These are phyloP conservation scores for Synanthedon vespiformis DNA, from an alignment of 2,888 invertebrate species.

Conservation along the genomic window DNA sequence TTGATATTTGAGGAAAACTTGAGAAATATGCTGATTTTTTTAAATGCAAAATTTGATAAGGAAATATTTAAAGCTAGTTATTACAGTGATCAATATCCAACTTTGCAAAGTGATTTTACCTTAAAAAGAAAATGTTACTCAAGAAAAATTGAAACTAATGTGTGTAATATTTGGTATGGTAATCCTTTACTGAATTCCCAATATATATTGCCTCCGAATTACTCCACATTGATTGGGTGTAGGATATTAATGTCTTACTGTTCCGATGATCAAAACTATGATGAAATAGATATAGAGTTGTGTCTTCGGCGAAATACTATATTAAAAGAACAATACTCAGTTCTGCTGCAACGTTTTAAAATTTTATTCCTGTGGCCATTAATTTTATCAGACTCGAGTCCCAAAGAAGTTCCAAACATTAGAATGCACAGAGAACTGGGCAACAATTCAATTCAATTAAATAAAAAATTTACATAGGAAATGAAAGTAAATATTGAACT, in stretches of 20 bases:
- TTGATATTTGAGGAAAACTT: slow-evolving; percentile 20
- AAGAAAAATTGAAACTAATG: slow-evolving; percentile 12
- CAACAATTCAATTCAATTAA: too few relatives aligned
- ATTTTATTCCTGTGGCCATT: slow-evolving; percentile 18
- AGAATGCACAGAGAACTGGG: too few relatives aligned
- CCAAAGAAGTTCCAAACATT: neutral
- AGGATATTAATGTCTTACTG: slow-evolving; percentile 30
- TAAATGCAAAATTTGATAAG: slow-evolving; percentile 33
- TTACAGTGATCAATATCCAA: slow-evolving; percentile 19
- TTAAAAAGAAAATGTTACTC: slow-evolving; percentile 42
- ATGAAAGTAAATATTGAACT: too few relatives aligned
- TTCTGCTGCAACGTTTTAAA: slow-evolving; percentile 35
- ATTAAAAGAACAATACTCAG: slow-evolving; percentile 23
- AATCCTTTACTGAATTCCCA: slow-evolving; percentile 11
- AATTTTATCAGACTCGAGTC: neutral
- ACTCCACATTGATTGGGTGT: slow-evolving; percentile 41
- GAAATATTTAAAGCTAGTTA: slow-evolving; percentile 19
- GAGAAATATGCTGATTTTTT: slow-evolving; percentile 29
- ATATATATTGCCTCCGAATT: slow-evolving; percentile 44
- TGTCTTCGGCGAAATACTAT: slow-evolving; percentile 21
- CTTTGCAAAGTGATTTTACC: slow-evolving; percentile 17
- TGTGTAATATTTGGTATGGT: slow-evolving; percentile 39
- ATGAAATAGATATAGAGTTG: slow-evolving; percentile 15
- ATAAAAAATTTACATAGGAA: too few relatives aligned
- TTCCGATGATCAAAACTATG: slow-evolving; percentile 7